A percentile compares a stretch with the other conserved stretches of the same genome.
These are phyloP conservation scores for Drosophila prosaltans DNA, from an alignment of 1,140 invertebrate species.

Conservation along the genomic window DNA sequence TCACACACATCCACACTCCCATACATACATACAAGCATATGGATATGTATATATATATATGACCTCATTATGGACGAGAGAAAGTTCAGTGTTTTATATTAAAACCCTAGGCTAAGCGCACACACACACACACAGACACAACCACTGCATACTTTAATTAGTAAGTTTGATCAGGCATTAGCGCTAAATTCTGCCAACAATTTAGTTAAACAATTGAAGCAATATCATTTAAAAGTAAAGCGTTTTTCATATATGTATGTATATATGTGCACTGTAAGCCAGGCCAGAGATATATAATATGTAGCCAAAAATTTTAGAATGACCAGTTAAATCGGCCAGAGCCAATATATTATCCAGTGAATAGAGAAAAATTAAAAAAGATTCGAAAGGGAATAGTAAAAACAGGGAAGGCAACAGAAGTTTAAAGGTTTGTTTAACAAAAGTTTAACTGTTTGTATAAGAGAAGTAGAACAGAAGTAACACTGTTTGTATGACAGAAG, in stretches of 20 bases:
- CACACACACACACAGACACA: conserved; percentile 20
- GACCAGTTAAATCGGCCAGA: too few species aligned
- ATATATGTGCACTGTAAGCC: neutral
- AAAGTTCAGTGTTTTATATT: conserved; percentile 75
- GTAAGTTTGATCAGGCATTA: neutral
- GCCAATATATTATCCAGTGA: too few species aligned
- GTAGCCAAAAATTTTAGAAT: too few species aligned
- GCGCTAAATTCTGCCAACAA: neutral
- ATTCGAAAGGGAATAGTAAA: too few species aligned
- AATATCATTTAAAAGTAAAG: neutral
- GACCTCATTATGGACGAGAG: conserved; percentile 21
- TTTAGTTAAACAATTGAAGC: too few species aligned
- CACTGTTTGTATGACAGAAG: too few species aligned
- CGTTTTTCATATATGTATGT: neutral
- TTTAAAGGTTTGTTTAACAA: too few species aligned
- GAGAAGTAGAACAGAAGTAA: too few species aligned
- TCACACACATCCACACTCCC: conserved; percentile 9
- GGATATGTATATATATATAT: conserved; percentile 18
- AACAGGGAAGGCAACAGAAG: too few species aligned
- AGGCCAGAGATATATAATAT: too few species aligned
- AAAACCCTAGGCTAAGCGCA: conserved; percentile 65
- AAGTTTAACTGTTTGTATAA: too few species aligned
- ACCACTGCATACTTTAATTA: conserved; percentile 16
- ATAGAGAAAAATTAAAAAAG: too few species aligned
- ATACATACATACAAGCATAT: conserved; percentile 5